Evolutionary conservation across 2,797 vertebrate species (phyloP), one percentile per base, ranked within the genome.

Genomic region (Falco novaeseelandiae): DNA sequence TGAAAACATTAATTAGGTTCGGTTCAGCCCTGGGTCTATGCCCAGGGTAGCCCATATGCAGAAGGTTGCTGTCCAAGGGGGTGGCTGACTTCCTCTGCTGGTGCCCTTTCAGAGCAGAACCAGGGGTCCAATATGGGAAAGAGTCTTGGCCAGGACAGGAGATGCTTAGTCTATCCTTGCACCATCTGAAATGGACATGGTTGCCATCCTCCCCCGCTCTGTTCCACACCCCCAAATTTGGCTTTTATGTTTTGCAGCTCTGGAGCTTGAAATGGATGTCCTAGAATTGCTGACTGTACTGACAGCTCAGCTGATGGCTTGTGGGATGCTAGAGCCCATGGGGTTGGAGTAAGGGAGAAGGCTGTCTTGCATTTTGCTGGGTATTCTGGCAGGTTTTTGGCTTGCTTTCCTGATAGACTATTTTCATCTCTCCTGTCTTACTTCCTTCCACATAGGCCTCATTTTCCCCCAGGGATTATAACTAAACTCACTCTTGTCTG

Each of bases 381-480:
- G 89, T 84, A 36, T 79, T 69, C 82, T 92, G 89, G 72, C 93
- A 96, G 92, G 73, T 90, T 90, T 95, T 95, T 97, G 96, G 94
- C 92, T 95, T 59, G 49, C 79, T 90, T 92, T 95, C 58, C 82
- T 70, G 89, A 88, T 91, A 92, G 91, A 83, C 92, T 96, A 96
- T 96, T 97, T 97, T 96, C 92, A 94, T 97, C 89, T 97, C 76
- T 58, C 76, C 85, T 96, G 87, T 96, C 91, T 94, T 96, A 93
- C 82, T 95, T 97, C 93, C 78, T 97, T 97, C 92, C 87, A 78
- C 80, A 81, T 65, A 83, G 87, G 80, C 93, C 90, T 94, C 6
- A 21, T 92, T 93, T 96, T 25, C 76, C 92, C 92, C 26, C 79
- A 72, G 90, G 92, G 92, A 88, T 87, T 95, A 58, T 83, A 94